Conservation (phyloP, 92 coral and sea anemone genomes). For the Diadumene lineata region DNA sequence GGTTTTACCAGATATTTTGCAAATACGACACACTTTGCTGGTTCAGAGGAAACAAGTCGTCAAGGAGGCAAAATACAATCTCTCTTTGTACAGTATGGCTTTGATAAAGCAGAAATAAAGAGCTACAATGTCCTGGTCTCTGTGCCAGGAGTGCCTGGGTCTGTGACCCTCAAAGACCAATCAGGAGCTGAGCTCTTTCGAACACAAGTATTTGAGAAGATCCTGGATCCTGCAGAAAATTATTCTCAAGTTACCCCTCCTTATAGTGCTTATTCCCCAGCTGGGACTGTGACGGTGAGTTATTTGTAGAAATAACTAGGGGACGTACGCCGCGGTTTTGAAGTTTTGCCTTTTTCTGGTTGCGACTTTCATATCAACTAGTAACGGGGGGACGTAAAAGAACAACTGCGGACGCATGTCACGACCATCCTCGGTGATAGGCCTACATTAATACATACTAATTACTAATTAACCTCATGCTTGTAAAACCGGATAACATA, state of each 20-base stretch:
- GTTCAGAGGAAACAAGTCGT: constrained; percentile 43
- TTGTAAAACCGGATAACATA: too few relatives aligned
- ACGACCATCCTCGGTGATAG: too few relatives aligned
- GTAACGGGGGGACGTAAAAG: too few relatives aligned
- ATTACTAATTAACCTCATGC: too few relatives aligned
- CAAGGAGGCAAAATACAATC: constrained; percentile 46
- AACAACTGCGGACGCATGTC: too few relatives aligned
- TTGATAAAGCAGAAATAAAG: constrained; percentile 57
- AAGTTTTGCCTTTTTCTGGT: too few relatives aligned
- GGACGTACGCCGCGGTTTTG: too few relatives aligned
- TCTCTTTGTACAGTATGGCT: constrained; percentile 50
- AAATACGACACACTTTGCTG: constrained; percentile 58
- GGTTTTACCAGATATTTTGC: constrained; percentile 54
- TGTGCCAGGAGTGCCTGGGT: constrained; percentile 64
- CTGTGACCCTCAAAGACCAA: constrained; percentile 38
- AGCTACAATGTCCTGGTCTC: constrained; percentile 65
- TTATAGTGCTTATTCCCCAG: constrained; percentile 61
- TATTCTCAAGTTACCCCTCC: constrained; percentile 61
- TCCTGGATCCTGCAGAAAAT: constrained; percentile 72
- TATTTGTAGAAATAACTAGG: too few relatives aligned
- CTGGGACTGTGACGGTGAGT: constrained; percentile 64
- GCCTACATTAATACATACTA: too few relatives aligned
- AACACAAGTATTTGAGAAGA: constrained; percentile 52
- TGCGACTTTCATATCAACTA: too few relatives aligned
- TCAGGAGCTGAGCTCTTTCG: constrained; percentile 39